phyloP scores from a whole-genome alignment of 2,797 vertebrate species.

The Megaceryle alcyon region DNA sequence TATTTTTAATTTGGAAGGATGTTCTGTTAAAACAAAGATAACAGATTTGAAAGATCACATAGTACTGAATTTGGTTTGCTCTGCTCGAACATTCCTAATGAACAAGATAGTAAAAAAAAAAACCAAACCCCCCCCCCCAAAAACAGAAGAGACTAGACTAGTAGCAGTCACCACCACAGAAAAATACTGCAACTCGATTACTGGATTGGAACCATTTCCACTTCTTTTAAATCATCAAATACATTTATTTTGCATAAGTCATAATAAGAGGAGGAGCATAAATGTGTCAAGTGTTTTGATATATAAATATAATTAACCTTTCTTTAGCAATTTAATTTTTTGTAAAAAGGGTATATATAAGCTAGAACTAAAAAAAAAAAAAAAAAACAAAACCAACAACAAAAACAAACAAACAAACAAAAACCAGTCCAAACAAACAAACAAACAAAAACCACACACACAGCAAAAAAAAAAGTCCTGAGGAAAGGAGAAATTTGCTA shows the following conservation, averaged over 20 bases:
- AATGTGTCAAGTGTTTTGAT: background rate
- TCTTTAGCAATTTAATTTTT: background rate
- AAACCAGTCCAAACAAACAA: background rate
- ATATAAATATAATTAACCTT: background rate
- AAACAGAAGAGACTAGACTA: background rate
- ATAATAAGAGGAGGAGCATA: background rate
- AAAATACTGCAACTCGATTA: background rate
- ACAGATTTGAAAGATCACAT: background rate
- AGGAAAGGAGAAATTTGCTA: background rate
- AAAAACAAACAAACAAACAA: background rate
- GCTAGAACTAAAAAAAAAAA: background rate
- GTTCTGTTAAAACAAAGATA: slow-evolving; percentile 51
- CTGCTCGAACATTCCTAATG: background rate
- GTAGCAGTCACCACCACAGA: background rate
- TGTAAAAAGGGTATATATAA: background rate
- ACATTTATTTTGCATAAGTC: background rate
- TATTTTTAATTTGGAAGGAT: slow-evolving; percentile 38
- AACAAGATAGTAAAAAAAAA: background rate
- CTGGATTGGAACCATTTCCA: background rate
- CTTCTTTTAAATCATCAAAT: background rate
- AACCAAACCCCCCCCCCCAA: background rate
- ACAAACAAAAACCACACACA: too few species aligned
- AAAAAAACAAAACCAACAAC: background rate
- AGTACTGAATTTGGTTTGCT: background rate
- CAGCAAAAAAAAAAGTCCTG: too few species aligned